Evolutionary conservation across 2,888 invertebrate genomes (phyloP).

Genomic region (Hyposoter dolosus): DNA sequence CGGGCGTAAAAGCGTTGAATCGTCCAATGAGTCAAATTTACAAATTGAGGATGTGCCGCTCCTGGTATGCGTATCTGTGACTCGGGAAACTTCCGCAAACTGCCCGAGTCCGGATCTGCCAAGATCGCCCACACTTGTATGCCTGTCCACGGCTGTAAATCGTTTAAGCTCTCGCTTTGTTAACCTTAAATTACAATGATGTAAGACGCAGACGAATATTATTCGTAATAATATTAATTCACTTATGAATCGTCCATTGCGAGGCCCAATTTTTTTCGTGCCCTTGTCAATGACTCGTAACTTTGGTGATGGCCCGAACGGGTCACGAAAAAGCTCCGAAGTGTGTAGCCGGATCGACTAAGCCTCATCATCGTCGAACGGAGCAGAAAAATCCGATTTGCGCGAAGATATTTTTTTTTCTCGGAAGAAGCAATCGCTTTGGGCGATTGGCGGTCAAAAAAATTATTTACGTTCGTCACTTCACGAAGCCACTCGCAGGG

Average conservation of each 20-base stretch:
- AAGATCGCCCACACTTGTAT: constrained; percentile 65
- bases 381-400: not conserved
- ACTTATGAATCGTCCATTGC: not conserved
- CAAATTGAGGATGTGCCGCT: constrained; percentile 70
- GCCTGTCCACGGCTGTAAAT: constrained; percentile 53
- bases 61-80: constrained; percentile 39
- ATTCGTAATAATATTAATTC: constrained; percentile 6
- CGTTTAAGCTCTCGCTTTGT: constrained; percentile 51
- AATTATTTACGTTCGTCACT: not conserved
- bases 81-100: constrained; percentile 68
- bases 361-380: not conserved
- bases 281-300: not conserved
- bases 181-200: constrained; percentile 37
- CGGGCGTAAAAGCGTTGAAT: constrained; percentile 36
- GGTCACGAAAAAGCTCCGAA: not conserved
- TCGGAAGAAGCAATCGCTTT: not conserved
- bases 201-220: constrained; percentile 35
- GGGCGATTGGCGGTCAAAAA: not conserved
- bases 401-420: not conserved
- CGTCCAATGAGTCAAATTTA: constrained; percentile 64
- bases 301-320: not conserved
- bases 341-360: not conserved
- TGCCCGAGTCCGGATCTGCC: constrained; percentile 68
- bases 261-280: not conserved
- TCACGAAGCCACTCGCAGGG: not conserved